These are phyloP conservation scores for Rambutsinella grinnellia DNA, from an alignment of 2,888 invertebrate genomes.

Conservation along the genomic window DNA sequence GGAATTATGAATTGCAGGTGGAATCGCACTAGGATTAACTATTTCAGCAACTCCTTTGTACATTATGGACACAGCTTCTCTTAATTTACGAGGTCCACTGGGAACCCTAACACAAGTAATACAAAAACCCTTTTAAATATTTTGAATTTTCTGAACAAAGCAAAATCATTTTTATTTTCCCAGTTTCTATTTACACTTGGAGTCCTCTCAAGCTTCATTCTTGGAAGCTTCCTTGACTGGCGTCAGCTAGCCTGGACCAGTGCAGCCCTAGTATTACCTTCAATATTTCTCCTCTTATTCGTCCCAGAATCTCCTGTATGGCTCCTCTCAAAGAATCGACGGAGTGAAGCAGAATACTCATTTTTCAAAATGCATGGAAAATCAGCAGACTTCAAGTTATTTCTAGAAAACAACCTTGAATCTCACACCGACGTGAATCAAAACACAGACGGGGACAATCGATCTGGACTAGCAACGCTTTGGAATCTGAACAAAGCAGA, in stretches of 20 bases:
- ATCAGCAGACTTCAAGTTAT: constrained; percentile 42
- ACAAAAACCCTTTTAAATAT: background rate
- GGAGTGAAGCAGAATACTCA: constrained; percentile 51
- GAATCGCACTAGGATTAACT: constrained; percentile 58
- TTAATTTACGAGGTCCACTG: constrained; percentile 57
- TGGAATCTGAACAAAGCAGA: constrained; percentile 40
- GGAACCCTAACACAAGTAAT: constrained; percentile 61
- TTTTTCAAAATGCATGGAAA: constrained; percentile 53
- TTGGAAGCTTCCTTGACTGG: constrained; percentile 60
- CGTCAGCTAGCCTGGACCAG: constrained; percentile 55
- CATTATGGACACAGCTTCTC: constrained; percentile 60
- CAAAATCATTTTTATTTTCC: background rate
- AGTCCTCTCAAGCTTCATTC: constrained; percentile 57
- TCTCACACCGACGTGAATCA: constrained; percentile 49
- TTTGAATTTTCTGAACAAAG: background rate
- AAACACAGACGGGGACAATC: constrained; percentile 27
- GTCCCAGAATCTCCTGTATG: constrained; percentile 63
- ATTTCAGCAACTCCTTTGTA: constrained; percentile 56
- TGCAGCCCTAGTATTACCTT: constrained; percentile 47
- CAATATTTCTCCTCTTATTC: constrained; percentile 49
- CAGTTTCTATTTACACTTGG: constrained; percentile 61
- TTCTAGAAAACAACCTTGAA: constrained; percentile 30
- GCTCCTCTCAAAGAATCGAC: constrained; percentile 46
- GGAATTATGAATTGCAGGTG: constrained; percentile 58
- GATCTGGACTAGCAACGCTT: constrained; percentile 35